A percentile compares a stretch with the other conserved stretches of the same genome.
Conservation (phyloP, 2,113 vertebrate species). For the Acanthisitta chloris region DNA sequence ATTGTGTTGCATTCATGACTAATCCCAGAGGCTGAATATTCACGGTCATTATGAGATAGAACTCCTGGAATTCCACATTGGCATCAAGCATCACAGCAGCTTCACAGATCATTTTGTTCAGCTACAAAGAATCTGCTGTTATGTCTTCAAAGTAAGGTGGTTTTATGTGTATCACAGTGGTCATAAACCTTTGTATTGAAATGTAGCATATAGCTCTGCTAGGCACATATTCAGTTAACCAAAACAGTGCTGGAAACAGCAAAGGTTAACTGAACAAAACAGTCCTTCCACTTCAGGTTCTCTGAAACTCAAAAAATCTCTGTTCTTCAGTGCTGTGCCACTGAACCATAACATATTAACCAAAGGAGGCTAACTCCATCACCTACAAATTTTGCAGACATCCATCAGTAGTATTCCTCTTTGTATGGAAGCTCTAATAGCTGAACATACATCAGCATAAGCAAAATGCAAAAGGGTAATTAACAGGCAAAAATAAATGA, state of each 20-base stretch:
- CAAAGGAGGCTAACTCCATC: not conserved
- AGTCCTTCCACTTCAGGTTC: not conserved
- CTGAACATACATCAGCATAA: not conserved
- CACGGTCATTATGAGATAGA: not conserved
- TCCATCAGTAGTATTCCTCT: not conserved
- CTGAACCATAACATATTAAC: not conserved
- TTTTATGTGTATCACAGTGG: not conserved
- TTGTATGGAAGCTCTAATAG: not conserved
- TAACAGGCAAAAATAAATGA: not conserved
- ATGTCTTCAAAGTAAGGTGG: not conserved
- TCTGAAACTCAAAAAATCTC: not conserved
- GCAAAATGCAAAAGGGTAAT: not conserved
- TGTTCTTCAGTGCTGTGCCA: not conserved
- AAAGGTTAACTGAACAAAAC: not conserved
- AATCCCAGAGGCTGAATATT: conserved; percentile 21
- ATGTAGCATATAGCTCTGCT: not conserved
- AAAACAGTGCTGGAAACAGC: not conserved
- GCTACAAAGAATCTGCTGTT: not conserved
- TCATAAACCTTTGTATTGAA: not conserved
- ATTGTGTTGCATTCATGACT: not conserved
- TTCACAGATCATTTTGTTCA: not conserved
- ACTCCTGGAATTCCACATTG: not conserved
- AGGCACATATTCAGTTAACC: not conserved
- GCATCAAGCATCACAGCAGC: not conserved
- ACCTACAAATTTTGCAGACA: not conserved